Percentiles rank a stretch among this genome's conserved stretches.
These are phyloP conservation scores for Dasypogon diadema DNA, from an alignment of 2,888 invertebrate genomes.

Conservation along the genomic window DNA sequence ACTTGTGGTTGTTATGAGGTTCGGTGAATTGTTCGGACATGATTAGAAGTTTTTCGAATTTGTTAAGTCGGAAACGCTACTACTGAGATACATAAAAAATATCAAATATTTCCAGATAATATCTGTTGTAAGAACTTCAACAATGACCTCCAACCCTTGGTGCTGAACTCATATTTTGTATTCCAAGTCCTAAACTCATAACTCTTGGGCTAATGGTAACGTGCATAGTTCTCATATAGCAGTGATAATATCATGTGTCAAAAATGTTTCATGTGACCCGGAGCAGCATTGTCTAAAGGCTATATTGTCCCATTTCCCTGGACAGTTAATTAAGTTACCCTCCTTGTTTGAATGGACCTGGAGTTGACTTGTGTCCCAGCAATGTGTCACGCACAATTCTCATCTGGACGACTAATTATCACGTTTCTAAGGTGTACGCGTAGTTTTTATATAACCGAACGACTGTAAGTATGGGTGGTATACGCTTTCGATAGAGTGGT, in stretches of 20 bases:
- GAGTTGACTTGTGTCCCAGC: slow-evolving; percentile 10
- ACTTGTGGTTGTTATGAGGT: no score
- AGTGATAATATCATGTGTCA: slow-evolving; percentile 22
- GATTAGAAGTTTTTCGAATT: no score
- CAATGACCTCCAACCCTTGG: no score
- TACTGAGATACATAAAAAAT: no score
- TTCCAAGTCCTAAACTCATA: no score
- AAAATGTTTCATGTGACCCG: slow-evolving; percentile 8
- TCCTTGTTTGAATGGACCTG: slow-evolving; percentile 12
- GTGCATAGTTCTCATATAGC: slow-evolving; percentile 4
- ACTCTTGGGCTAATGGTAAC: neutral
- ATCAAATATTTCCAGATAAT: no score
- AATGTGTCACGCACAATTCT: slow-evolving; percentile 36
- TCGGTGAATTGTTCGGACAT: no score
- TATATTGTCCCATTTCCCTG: slow-evolving; percentile 1
- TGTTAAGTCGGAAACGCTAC: no score
- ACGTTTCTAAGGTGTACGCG: slow-evolving; percentile 17
- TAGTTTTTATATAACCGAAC: neutral
- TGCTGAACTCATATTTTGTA: no score
- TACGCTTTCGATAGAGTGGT: neutral
- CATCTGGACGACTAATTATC: slow-evolving; percentile 34
- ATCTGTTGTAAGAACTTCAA: no score
- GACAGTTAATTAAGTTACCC: slow-evolving; percentile 36
- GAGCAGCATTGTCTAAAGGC: slow-evolving; percentile 5
- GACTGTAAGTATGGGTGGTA: neutral